These are phyloP conservation scores for Anolis sagrei DNA, from an alignment of 2,113 vertebrate genomes.

Conservation along the genomic window DNA sequence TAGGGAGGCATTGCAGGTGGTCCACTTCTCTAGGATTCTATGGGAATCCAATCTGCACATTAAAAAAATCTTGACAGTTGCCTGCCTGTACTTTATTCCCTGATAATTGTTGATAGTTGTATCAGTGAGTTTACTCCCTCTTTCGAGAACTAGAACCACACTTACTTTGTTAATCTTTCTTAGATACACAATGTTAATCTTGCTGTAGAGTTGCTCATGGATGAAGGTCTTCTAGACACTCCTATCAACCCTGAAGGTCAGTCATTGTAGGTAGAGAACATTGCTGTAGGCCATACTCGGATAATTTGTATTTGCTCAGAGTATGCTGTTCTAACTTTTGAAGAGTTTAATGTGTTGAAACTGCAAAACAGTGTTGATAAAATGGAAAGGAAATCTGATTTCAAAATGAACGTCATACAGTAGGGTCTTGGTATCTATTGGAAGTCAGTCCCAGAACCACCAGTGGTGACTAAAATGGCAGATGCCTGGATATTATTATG, in stretches of 20 bases:
- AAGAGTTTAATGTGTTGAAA: not conserved
- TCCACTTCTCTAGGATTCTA: too few species aligned
- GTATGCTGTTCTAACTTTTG: too few species aligned
- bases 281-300: too few species aligned
- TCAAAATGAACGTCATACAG: too few species aligned
- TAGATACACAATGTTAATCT: slow-evolving; percentile 91
- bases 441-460: too few species aligned
- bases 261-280: slow-evolving; percentile 30
- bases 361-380: not conserved
- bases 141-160: not conserved
- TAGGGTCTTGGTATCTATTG: too few species aligned
- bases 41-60: too few species aligned
- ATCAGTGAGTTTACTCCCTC: not conserved
- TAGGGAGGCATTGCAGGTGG: too few species aligned
- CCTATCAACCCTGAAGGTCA: slow-evolving; percentile 85
- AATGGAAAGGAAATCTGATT: not conserved
- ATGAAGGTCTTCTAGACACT: slow-evolving; percentile 75
- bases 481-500: too few species aligned
- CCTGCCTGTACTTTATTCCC: not conserved
- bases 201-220: slow-evolving; percentile 86
- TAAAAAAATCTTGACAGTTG: too few species aligned
- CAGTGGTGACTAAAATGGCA: too few species aligned
- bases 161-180: not conserved
- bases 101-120: not conserved
- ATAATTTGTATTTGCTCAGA: not conserved